Evolutionary conservation across 1,140 invertebrate species (phyloP), one percentile per base, ranked within the genome.

Genomic region (Drosophila teissieri): DNA sequence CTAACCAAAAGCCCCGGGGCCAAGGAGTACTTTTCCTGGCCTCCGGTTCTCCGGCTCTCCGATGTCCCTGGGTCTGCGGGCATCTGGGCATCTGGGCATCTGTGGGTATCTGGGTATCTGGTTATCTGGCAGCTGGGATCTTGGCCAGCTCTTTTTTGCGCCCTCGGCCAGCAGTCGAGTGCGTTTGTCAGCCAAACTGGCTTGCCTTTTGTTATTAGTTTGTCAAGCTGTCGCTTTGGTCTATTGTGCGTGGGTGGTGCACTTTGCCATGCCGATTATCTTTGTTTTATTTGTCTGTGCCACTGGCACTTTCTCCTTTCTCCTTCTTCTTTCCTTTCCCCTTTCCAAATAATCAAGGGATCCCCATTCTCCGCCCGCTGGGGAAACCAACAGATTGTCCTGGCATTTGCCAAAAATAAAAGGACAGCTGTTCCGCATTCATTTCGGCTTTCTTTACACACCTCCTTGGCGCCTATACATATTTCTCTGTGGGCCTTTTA

Each of bases 141-240:
- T 79, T 48, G 65, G 70, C 60, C 63, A 63, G 54, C 65, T 73
- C 68, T 52, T 57, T 56, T 65, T 31, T 8, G 31, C 53, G 24
- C 72, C 49, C 58, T 56, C 49, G 72, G 73, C 72, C 73, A 31
- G 3, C 31, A 58, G 15, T 48, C 27, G 68, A 72, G 64, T 70
- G 52, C 65, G 65, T 57, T 70, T 72, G 65, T 70, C 65, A 70
- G 44, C 12, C 17, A 19, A 19, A 19, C 19, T 19, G 74, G n/a
- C 46, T 55, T 44, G 45, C 24, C 75, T 62, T 78, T 77, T 77
- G 74, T 78, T 77, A 86, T 85, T 85, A 88, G 83, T 83, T 88
- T 83, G 75, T 76, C 79, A 86, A 79, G 83, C 83, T 86, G 82
- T 86, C 75, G 78, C 78, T 85, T 60, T 53, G 55, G 55, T 81